Conservation (phyloP, 2,888 invertebrate genomes). For the Xylophagus ater region DNA sequence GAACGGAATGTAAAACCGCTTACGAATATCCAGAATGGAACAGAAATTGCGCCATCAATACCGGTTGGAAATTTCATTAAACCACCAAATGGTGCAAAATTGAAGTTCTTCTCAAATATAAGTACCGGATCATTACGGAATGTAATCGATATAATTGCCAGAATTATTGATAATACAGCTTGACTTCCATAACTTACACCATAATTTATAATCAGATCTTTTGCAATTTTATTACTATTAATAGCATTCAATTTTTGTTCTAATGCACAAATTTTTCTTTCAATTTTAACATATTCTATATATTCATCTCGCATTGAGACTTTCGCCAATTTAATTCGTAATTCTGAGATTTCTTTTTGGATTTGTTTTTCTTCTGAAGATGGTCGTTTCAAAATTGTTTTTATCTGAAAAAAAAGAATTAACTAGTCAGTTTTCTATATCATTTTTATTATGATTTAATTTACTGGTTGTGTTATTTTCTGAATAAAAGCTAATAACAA, state of each 20-base stretch:
- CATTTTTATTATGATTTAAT: too few relatives aligned
- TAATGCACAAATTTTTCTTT: slow-evolving; percentile 16
- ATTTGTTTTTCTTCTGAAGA: slow-evolving; percentile 10
- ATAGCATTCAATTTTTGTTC: slow-evolving; percentile 10
- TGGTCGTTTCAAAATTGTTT: slow-evolving; percentile 11
- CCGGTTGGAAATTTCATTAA: slow-evolving; percentile 43
- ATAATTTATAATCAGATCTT: slow-evolving; percentile 11
- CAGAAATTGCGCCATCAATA: slow-evolving; percentile 40
- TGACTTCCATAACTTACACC: slow-evolving; percentile 32
- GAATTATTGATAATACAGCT: slow-evolving; percentile 29
- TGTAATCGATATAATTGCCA: slow-evolving; percentile 36
- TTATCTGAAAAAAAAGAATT: slow-evolving; percentile 17
- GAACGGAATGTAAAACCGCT: slow-evolving; percentile 39
- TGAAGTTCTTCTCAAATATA: slow-evolving; percentile 36
- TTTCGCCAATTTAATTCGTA: slow-evolving; percentile 12
- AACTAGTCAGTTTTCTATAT: too few relatives aligned
- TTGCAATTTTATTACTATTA: not conserved
- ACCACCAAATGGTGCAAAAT: slow-evolving; percentile 40
- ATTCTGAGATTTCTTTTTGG: slow-evolving; percentile 8
- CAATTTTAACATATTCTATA: slow-evolving; percentile 15
- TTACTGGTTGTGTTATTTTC: too few relatives aligned
- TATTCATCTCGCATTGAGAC: slow-evolving; percentile 17
- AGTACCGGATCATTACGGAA: slow-evolving; percentile 41
- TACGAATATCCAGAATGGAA: slow-evolving; percentile 44
- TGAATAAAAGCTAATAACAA: too few relatives aligned